These are phyloP conservation scores for Eugnorisma glareosa DNA, from an alignment of 2,888 invertebrate species.

Conservation along the genomic window DNA sequence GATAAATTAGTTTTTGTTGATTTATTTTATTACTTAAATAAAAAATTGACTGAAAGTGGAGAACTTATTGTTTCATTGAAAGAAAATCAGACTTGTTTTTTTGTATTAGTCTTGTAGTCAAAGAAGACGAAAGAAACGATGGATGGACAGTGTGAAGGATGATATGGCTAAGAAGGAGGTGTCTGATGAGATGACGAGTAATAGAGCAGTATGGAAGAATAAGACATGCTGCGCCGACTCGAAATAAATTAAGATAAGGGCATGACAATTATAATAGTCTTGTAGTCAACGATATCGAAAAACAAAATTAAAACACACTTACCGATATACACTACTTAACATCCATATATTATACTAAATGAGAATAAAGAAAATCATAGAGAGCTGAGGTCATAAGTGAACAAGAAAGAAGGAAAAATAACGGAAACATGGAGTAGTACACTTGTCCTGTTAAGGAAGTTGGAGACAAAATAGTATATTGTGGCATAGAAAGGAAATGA, in stretches of 20 bases:
- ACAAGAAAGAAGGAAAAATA: constrained; percentile 18
- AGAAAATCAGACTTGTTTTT: neutral
- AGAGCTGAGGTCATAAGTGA: neutral
- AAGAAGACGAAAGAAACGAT: no score
- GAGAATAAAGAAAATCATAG: neutral
- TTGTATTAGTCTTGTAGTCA: neutral
- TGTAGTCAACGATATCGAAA: neutral
- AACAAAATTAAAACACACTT: neutral
- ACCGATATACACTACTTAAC: neutral
- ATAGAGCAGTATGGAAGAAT: no score
- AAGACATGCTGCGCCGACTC: neutral
- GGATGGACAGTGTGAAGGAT: no score
- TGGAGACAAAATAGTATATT: constrained; percentile 15
- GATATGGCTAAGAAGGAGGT: no score
- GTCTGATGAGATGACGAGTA: no score
- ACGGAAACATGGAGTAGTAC: constrained; percentile 12
- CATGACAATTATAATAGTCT: neutral
- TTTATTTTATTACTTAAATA: constrained; percentile 15
- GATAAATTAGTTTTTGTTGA: neutral
- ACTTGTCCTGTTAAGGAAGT: constrained; percentile 30
- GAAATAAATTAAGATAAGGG: neutral
- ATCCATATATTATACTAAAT: neutral
- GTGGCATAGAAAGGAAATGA: constrained; percentile 21
- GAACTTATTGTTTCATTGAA: neutral
- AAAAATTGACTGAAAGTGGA: neutral